Evolutionary conservation across 2,888 invertebrate genomes (phyloP), one percentile per base, ranked within the genome.

Genomic region (Cheilosia urbana): DNA sequence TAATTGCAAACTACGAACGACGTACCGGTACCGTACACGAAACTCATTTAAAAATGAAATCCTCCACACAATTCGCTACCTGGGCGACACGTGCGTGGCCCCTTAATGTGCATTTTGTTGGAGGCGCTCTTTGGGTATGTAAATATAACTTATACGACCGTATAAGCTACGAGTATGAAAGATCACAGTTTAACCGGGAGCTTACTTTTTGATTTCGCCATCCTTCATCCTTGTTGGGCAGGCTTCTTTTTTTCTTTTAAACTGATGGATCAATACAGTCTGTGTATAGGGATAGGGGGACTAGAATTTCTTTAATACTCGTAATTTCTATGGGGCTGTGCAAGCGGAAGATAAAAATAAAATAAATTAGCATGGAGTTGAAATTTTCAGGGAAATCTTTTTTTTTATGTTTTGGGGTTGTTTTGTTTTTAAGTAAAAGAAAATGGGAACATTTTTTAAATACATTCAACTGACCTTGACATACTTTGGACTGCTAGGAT

Each of bases 21-120:
- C 37, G 37, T 37, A 37, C 37, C 37, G 19, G 37, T 37, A 37
- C 37, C 37, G 19, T 3, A 47, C 47, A 47, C 19, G 47, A 47
- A 51, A 75, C 66, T 66, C 75, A 66, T 75, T 66, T 58, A 75
- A 37, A 75, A 66, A 58, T 58, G 9, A 24, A 58, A 58, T 42
- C 40, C 49, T 57, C 49, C 30, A 75, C 55, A 63, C 55, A 55
- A 37, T 9, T 19, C 19, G 17, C 19, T 75, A 30, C 57, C 65
- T 47, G 30, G 27, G 30, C 6, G 58, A 65, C 55, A 37, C 55
- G 21, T 73, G 19, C 55, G 21, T 73, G 19, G 47, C 19, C 19
- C 9, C 47, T 47, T 47, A 15, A 40, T 53, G 37, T 49, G 34
- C 45, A 63, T 63, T 45, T 53, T 4, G 13, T 17, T 53, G 45